Base-by-base conservation (phyloP, 2,797 vertebrate genomes). In the Poecilia picta region DNA sequence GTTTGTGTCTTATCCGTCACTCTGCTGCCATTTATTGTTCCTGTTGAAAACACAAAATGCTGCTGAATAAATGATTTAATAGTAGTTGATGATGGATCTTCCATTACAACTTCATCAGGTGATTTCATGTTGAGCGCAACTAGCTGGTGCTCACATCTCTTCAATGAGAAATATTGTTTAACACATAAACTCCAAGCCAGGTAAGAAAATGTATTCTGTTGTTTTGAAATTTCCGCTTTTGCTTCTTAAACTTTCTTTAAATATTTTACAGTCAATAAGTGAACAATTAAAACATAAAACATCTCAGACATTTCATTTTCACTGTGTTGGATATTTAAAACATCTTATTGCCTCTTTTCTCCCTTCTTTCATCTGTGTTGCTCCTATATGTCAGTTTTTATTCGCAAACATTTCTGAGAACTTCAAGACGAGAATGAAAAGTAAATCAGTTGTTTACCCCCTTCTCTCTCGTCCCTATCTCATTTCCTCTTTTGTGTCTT, bases 401-500 rank as follows among this genome's bases (percentile, higher is more conserved):
- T 73, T 86, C 51, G 71, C 46, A 2, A 79, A 73, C 81, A 85
- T 39, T 68, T 73, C 72, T 59, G 74, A 85, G 83, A 59, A 85
- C 74, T 81, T 83, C 76, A 80, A 64, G 25, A 80, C 73, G 49
- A 31, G 62, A 74, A 72, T 76, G 79, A 77, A 81, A 76, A 57
- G 49, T 74, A 83, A 82, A 89, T 88, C 23, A 87, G 85, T 90
- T 88, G 81, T 88, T 85, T 82, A 59, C 82, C 75, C 80, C 72
- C 75, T 82, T 62, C 62, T 83, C 71, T 33, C 33, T 76, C 79
- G 74, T 79, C n/a, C 77, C 73, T 75, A 36, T 85, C 83, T 88
- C 81, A 81, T 89, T 88, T 85, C 75, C 47, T 76, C 51, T 77
- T 78, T 76, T 12, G 4, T 79, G 74, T 78, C 72, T 39, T 28